Percentiles rank a stretch among this genome's conserved stretches.
phyloP scores from a whole-genome alignment of 2,113 vertebrate species.

The Salvelinus sp. region DNA sequence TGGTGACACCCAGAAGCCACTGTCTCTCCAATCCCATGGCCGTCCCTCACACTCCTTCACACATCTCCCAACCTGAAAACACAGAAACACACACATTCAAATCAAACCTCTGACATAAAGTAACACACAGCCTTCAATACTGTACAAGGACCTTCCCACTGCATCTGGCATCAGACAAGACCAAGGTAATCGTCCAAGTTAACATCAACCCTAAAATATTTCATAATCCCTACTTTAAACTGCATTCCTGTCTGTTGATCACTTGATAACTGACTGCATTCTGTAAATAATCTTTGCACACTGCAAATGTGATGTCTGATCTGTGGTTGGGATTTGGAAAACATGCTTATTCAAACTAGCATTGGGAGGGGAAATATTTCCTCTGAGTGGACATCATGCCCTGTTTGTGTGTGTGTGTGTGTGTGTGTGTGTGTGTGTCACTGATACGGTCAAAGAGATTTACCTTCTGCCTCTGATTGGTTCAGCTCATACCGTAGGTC shows the following conservation, averaged over 20 bases:
- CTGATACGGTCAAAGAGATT: slow-evolving; percentile 40
- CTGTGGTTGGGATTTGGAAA: slow-evolving; percentile 46
- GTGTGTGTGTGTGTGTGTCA: slow-evolving; percentile 16
- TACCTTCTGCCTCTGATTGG: slow-evolving; percentile 51
- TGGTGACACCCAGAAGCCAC: slow-evolving; percentile 71
- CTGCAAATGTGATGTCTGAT: slow-evolving; percentile 38
- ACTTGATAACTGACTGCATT: slow-evolving; percentile 50
- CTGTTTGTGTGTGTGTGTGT: neutral
- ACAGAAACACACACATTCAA: slow-evolving; percentile 37
- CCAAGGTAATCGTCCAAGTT: slow-evolving; percentile 51
- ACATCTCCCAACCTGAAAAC: slow-evolving; percentile 67
- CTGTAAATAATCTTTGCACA: slow-evolving; percentile 46
- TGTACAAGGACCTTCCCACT: slow-evolving; percentile 32
- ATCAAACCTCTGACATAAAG: neutral
- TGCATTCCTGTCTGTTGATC: slow-evolving; percentile 49
- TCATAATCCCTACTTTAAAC: slow-evolving; percentile 47
- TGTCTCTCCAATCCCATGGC: slow-evolving; percentile 76
- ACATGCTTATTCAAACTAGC: slow-evolving; percentile 9
- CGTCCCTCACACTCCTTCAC: slow-evolving; percentile 70
- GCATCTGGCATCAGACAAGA: slow-evolving; percentile 28
- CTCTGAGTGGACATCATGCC: neutral
- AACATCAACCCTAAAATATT: slow-evolving; percentile 31
- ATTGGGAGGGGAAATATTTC: neutral
- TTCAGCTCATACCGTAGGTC: slow-evolving; percentile 44
- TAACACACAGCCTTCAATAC: neutral